Evolutionary conservation across 2,888 invertebrate genomes (phyloP).

Genomic region (Yponomeuta sedellus): DNA sequence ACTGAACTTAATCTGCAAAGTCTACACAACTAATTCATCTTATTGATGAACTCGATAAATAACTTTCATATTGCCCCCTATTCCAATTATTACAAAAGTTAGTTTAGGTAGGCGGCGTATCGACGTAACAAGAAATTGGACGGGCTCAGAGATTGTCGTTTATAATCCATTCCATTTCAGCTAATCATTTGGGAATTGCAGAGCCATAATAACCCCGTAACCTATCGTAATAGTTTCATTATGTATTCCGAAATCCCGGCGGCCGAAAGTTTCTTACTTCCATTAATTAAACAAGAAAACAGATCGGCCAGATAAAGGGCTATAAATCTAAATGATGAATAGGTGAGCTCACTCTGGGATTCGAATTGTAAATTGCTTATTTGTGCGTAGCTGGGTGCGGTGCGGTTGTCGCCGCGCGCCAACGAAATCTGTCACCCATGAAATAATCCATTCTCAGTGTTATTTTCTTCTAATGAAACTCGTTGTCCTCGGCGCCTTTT

Average conservation of each 20-base stretch:
- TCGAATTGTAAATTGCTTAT: constrained; percentile 68
- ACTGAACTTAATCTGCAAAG: not conserved
- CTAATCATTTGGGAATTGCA: constrained; percentile 1
- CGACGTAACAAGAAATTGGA: constrained; percentile 8
- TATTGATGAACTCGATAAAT: not conserved
- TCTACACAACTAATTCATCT: not conserved
- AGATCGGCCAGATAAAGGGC: constrained; percentile 69
- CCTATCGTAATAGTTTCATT: constrained; percentile 24
- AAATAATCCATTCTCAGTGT: constrained; percentile 7
- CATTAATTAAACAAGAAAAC: constrained; percentile 71
- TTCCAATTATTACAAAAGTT: constrained; percentile 9
- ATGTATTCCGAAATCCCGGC: constrained; percentile 24
- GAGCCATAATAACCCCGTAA: constrained; percentile 5
- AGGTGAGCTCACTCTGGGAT: constrained; percentile 55
- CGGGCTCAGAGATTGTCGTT: constrained; percentile 10
- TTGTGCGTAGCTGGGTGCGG: constrained; percentile 41
- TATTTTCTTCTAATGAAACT: constrained; percentile 14
- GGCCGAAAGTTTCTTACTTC: constrained; percentile 50
- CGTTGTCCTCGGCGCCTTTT: not conserved
- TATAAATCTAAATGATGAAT: constrained; percentile 75
- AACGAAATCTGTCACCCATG: constrained; percentile 17
- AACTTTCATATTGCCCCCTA: not conserved
- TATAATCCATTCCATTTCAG: constrained; percentile 7
- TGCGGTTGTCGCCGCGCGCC: constrained; percentile 16
- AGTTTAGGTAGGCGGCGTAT: not conserved